phyloP scores from a whole-genome alignment of 2,888 invertebrate species.

The Tetropium fuscum region DNA sequence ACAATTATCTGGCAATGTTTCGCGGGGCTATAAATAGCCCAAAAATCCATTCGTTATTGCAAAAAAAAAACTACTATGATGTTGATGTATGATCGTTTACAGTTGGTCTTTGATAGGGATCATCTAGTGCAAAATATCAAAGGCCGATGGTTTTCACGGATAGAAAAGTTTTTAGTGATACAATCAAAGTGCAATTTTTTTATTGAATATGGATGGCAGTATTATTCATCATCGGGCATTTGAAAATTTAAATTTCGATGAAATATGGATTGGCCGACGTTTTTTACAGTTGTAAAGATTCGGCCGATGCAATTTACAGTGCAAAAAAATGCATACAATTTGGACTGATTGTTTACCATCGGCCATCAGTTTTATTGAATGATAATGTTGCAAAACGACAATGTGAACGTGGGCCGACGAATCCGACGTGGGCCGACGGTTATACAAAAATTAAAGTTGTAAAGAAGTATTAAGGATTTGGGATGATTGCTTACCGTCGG shows the following conservation, averaged over 20 bases:
- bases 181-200: not conserved
- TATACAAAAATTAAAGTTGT: not conserved
- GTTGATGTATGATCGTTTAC: not conserved
- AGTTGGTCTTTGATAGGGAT: not conserved
- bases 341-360: no score
- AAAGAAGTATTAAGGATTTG: not conserved
- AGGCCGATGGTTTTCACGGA: not conserved
- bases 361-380: not conserved
- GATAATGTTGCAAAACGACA: not conserved
- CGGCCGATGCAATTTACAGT: not conserved
- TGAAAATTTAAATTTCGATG: not conserved
- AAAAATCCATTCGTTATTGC: no score
- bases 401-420: not conserved
- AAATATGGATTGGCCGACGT: not conserved
- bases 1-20: not conserved
- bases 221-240: not conserved
- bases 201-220: not conserved
- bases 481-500: not conserved
- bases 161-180: not conserved
- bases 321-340: not conserved
- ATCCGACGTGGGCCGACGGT: not conserved
- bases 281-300: not conserved
- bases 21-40: not conserved
- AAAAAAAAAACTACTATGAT: not conserved
- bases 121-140: not conserved